Evolutionary conservation across 2,113 vertebrate species (phyloP), one percentile per base, ranked within the genome.

Genomic region (Alethe castanea): DNA sequence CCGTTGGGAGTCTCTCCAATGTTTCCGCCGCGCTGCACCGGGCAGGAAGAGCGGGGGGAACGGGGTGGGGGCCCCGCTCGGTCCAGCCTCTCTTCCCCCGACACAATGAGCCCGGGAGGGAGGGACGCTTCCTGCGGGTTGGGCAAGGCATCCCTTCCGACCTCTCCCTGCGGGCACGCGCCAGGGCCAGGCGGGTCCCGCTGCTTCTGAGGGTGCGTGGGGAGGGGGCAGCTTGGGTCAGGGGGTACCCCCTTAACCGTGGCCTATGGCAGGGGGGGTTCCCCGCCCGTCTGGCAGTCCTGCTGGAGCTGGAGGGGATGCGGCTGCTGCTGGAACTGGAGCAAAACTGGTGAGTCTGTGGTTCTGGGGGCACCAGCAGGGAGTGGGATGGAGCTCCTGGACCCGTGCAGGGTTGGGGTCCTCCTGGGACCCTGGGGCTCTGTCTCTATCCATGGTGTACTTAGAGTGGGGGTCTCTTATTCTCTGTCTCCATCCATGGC

Each of bases 271-370:
- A 98, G 98, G 93, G 93, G 15, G 98, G 96, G 5, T 98, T 98
- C 90, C 98, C 98, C 0, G 48, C 97, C 59, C 92, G 11, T 35
- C 96, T 99, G 94, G 93, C 71, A 80, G 96, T 98, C 71, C 97
- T 95, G 26, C 53, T 99, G 96, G 97, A 98, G 92, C 82, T 99
- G 62, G 98, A 98, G 14, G 98, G 98, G 38, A 78, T 48, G 1
- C 67, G 42, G 31, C 96, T 98, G 48, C 60, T 98, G 35, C 86
- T 99, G 96, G 98, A 99, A 85, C 97, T 99, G 97, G 97, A 98
- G 77, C 98, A 98, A 77, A 99, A 98, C 90, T 97, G 98, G 99
- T 99, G 96, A 98, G 98, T 65, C 1, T 3, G 15, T 2, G 24
- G 19, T 23, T 78, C 33, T 1, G 1, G 24, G 56, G 14, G 6